phyloP scores from a whole-genome alignment of 1,140 invertebrate species.

The Oreohelix idahoensis region DNA sequence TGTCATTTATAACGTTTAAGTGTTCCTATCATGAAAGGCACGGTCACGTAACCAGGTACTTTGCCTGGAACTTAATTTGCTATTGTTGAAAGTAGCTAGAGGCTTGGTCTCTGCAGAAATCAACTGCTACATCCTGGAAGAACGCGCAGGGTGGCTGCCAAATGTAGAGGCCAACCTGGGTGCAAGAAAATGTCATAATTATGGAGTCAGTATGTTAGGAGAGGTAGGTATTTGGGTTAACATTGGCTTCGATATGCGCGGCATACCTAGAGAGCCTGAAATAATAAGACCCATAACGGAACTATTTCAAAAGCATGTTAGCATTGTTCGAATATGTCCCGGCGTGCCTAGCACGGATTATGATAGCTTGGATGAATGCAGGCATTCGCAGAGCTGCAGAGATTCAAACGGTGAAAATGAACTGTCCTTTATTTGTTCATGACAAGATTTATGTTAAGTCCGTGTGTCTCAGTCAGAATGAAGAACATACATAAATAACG shows the following conservation, averaged over 20 bases:
- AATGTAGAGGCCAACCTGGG: not conserved
- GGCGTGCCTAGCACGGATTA: not conserved
- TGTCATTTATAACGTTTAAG: no score
- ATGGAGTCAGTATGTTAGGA: not conserved
- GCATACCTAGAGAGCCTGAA: not conserved
- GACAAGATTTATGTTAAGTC: no score
- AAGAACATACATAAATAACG: no score
- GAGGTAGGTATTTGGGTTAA: not conserved
- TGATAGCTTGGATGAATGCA: not conserved
- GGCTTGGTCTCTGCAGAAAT: not conserved
- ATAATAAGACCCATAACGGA: not conserved
- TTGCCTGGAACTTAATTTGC: no score
- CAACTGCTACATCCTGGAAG: not conserved
- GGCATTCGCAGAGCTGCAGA: not conserved
- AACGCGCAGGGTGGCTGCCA: not conserved
- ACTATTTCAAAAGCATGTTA: not conserved
- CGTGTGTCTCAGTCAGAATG: no score
- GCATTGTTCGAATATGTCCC: not conserved
- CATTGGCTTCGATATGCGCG: not conserved
- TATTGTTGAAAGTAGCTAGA: not conserved
- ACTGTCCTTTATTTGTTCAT: no score
- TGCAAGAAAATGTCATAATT: slow-evolving; percentile 2
- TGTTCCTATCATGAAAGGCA: no score
- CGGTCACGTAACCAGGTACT: no score
- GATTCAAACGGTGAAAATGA: not conserved